Evolutionary conservation across 2,113 vertebrate species (phyloP), one percentile per base, ranked within the genome.

Genomic region (Rhinoderma darwinii): DNA sequence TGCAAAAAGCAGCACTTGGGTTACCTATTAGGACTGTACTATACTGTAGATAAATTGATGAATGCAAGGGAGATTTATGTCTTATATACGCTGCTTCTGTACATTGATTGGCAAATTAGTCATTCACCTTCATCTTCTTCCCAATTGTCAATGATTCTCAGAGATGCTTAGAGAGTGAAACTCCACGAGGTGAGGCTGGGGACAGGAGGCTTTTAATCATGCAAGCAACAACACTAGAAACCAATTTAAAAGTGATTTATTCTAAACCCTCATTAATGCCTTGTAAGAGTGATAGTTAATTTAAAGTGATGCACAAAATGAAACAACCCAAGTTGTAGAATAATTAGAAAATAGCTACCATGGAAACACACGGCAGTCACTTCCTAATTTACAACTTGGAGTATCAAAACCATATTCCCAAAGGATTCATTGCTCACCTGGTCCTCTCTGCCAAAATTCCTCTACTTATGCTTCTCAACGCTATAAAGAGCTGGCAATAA

Each of bases 231-330:
- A 87, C 86, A 82, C 78, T 82, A 75, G 70, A 20, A 87, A 75
- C 78, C 86, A 87, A 87, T 87, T 87, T 87, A 87, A 63, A 82
- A 87, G 79, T 87, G 86, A 87, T 87, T 87, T 87, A 87, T 87
- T 87, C 30, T 47, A 82, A 82, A 82, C 68, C 86, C 8, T 74
- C 79, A 87, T 87, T 87, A 87, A 75, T 75, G 68, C 78, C 78
- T 50, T 82, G 66, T 79, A 81, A 86, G 85, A 81, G 77, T 39
- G 70, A 87, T 82, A 63, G 86, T 87, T 87, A 43, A 87, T 87
- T 87, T 82, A 82, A 87, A 87, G 70, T 32, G 47, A 73, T 61
- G 85, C 51, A 43, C 37, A 82, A 82, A 82, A 87, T 82, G 47
- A 87, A 82, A 61, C 78, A 82, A 30, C 85, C 66, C 85, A 35